Evolutionary conservation across 2,888 invertebrate genomes (phyloP).

Genomic region (Drosophila dives): DNA sequence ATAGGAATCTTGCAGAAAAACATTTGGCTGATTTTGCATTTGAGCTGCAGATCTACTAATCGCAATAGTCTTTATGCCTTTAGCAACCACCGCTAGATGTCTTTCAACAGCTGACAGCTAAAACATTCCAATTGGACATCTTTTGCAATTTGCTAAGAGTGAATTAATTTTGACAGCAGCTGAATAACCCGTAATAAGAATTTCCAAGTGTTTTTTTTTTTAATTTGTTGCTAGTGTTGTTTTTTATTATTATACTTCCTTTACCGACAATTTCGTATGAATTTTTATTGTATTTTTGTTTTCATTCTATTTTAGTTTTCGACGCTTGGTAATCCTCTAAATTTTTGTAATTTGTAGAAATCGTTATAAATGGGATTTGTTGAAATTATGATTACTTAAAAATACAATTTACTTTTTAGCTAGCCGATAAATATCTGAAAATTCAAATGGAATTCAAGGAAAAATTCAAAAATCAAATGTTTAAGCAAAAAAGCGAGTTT

Average conservation of each 20-base stretch:
- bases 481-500: constrained; percentile 21
- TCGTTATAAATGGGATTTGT: neutral
- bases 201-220: neutral
- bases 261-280: neutral
- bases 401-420: neutral
- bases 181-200: neutral
- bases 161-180: neutral
- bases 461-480: constrained; percentile 1
- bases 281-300: too few relatives aligned
- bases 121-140: neutral
- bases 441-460: neutral
- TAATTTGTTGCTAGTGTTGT: neutral
- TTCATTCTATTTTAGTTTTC: too few relatives aligned
- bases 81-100: neutral
- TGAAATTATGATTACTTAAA: neutral
- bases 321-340: too few relatives aligned
- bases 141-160: neutral
- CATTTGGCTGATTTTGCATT: neutral
- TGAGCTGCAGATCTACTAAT: neutral
- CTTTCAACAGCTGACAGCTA: neutral
- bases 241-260: neutral
- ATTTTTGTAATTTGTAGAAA: too few relatives aligned
- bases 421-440: neutral
- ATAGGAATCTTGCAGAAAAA: neutral
- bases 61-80: neutral